Percentiles rank a stretch among this genome's conserved stretches.
These are phyloP conservation scores for Drosophila greeni DNA, from an alignment of 2,888 invertebrate genomes.

Conservation along the genomic window DNA sequence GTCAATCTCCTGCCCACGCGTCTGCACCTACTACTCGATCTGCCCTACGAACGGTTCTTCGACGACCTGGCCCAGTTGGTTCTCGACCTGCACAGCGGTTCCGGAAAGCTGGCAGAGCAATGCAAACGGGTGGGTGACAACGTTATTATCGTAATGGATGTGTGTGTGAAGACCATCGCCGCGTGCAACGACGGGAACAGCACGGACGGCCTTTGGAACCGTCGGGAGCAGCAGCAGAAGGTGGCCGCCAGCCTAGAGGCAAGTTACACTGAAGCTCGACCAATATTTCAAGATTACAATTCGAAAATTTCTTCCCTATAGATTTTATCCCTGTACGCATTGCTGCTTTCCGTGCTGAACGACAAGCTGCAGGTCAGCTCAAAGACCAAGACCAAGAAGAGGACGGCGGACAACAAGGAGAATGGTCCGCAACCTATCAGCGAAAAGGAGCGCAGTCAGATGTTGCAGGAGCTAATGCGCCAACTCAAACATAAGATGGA, in stretches of 20 bases:
- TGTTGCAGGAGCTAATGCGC: conserved; percentile 76
- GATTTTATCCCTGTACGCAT: conserved; percentile 78
- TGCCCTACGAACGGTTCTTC: conserved; percentile 78
- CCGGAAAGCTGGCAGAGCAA: conserved; percentile 65
- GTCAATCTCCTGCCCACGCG: conserved; percentile 79
- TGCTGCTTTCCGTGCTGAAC: conserved; percentile 76
- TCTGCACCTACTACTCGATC: conserved; percentile 74
- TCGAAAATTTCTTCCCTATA: conserved; percentile 33
- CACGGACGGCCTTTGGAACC: conserved; percentile 79
- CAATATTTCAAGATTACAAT: background rate
- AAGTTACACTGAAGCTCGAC: conserved; percentile 26
- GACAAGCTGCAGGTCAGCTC: conserved; percentile 75
- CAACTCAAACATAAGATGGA: conserved; percentile 76
- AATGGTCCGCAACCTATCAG: conserved; percentile 61
- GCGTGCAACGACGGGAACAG: conserved; percentile 77
- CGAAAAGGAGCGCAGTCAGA: conserved; percentile 76
- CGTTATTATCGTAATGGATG: conserved; percentile 67
- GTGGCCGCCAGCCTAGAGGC: conserved; percentile 84
- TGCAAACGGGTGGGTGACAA: conserved; percentile 74
- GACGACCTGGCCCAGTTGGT: conserved; percentile 76
- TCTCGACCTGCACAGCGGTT: conserved; percentile 76
- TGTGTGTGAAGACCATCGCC: conserved; percentile 75
- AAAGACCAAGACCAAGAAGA: conserved; percentile 71
- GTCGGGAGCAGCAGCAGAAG: conserved; percentile 80
- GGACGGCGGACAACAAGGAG: conserved; percentile 52